Conservation (phyloP, 2,888 invertebrate species). For the Apamea epomidion region DNA sequence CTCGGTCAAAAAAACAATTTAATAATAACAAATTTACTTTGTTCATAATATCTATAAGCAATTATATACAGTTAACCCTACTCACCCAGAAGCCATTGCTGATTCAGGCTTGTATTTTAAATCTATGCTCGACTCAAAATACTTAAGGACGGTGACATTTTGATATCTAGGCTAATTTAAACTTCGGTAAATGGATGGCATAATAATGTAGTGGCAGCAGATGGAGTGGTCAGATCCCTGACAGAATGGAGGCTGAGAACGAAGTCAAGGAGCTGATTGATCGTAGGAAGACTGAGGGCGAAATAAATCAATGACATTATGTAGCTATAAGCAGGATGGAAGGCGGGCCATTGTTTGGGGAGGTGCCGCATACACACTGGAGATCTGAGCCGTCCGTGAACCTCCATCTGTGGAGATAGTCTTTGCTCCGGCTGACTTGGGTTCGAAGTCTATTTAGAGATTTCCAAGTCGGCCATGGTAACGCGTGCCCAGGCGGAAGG, state of each 20-base stretch:
- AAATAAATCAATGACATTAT: too few relatives aligned
- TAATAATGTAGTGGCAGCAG: background rate
- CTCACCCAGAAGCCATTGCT: background rate
- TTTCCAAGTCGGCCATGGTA: background rate
- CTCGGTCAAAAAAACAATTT: background rate
- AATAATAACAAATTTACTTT: background rate
- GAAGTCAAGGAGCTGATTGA: too few relatives aligned
- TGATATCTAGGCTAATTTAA: background rate
- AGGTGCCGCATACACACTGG: background rate
- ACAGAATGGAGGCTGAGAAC: background rate
- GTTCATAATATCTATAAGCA: background rate
- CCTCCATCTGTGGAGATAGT: background rate
- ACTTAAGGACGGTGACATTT: background rate
- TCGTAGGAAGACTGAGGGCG: too few relatives aligned
- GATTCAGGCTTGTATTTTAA: background rate
- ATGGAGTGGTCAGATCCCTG: background rate
- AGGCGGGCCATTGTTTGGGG: background rate
- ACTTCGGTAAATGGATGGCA: background rate
- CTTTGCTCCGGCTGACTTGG: background rate
- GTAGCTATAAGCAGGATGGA: background rate
- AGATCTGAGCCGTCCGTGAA: background rate
- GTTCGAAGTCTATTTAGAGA: background rate
- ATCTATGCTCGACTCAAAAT: background rate
- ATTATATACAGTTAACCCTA: background rate
- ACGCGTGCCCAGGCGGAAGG: background rate